These are phyloP conservation scores for Oxycera nigricornis DNA, from an alignment of 2,888 invertebrate species.

Conservation along the genomic window DNA sequence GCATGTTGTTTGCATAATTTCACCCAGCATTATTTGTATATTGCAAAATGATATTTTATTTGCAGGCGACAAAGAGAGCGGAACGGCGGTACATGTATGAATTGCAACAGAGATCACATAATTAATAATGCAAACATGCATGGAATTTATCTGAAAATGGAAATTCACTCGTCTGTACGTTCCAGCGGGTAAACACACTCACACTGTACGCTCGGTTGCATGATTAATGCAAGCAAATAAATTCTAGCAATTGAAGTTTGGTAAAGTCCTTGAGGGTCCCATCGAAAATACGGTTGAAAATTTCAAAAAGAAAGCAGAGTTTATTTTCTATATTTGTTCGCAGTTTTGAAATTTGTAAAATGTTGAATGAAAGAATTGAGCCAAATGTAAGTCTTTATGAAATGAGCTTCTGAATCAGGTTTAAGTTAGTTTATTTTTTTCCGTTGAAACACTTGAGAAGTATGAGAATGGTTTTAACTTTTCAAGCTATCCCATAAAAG, in stretches of 20 bases:
- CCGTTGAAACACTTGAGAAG: too few species aligned
- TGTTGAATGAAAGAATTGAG: too few species aligned
- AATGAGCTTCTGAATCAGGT: too few species aligned
- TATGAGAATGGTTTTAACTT: too few species aligned
- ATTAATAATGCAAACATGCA: constrained; percentile 37
- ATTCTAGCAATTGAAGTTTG: neutral
- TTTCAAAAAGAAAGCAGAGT: too few species aligned
- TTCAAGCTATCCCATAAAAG: too few species aligned
- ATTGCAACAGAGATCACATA: constrained; percentile 32
- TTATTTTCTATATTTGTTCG: too few species aligned
- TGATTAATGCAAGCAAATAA: constrained; percentile 20
- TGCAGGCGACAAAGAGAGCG: neutral
- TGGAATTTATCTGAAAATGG: constrained; percentile 26
- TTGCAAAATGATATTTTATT: constrained; percentile 40
- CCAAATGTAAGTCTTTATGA: too few species aligned
- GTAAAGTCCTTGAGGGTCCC: too few species aligned
- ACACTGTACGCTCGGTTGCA: neutral
- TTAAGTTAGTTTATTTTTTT: too few species aligned
- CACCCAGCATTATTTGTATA: constrained; percentile 28
- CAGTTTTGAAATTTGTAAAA: too few species aligned
- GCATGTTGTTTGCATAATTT: constrained; percentile 31
- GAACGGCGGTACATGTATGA: neutral
- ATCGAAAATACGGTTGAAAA: too few species aligned
- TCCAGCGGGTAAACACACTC: neutral
- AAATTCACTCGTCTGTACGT: neutral